Conservation (phyloP, 1,140 invertebrate species). For the Anastrepha ludens region DNA sequence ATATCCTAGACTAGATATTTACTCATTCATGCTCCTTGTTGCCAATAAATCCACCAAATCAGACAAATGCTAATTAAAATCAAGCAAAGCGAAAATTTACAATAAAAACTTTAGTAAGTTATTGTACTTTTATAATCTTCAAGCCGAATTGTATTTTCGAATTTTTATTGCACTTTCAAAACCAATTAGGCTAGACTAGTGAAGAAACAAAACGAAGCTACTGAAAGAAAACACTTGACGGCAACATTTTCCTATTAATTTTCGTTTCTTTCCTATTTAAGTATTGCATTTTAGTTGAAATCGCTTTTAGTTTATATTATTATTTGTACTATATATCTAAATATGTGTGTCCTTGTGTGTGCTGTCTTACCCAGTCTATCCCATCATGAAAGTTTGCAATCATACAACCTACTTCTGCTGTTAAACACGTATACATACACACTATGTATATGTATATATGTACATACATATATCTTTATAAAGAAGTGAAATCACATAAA, state of each 20-base stretch:
- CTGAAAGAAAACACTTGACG: not conserved
- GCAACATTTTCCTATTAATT: not conserved
- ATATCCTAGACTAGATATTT: not conserved
- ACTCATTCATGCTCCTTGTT: constrained; percentile 14
- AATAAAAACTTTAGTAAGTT: not conserved
- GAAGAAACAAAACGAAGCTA: not conserved
- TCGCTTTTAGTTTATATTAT: constrained; percentile 51
- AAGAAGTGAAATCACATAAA: no score
- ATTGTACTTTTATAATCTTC: not conserved
- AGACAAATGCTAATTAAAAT: constrained; percentile 4
- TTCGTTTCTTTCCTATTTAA: not conserved
- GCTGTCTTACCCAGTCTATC: constrained; percentile 60
- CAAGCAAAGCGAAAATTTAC: not conserved
- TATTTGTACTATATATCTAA: constrained; percentile 57
- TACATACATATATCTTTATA: not conserved
- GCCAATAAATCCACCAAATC: not conserved
- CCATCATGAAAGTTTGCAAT: constrained; percentile 3
- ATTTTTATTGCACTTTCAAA: constrained; percentile 33
- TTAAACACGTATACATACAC: not conserved
- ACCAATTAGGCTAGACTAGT: not conserved
- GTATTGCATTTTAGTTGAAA: constrained; percentile 45
- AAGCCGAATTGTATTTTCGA: constrained; percentile 44
- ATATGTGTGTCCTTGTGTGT: constrained; percentile 61
- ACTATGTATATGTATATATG: not conserved
- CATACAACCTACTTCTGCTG: not conserved